phyloP scores from a whole-genome alignment of 35 echinoderm and acorn worm genomes.

The Ophiothrix spiculata region DNA sequence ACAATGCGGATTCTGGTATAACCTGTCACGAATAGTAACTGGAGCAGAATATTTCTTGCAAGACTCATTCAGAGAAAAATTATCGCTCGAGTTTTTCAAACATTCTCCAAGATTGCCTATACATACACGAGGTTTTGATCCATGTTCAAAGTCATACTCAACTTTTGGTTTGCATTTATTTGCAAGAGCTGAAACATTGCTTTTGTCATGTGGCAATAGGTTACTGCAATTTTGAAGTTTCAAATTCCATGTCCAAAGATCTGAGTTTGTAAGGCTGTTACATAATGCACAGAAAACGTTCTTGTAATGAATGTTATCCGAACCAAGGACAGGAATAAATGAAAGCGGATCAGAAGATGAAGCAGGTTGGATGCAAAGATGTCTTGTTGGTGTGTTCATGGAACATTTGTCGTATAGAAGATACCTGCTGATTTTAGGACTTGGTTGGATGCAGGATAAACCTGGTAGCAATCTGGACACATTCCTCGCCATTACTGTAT shows the following conservation, averaged over 20 bases:
- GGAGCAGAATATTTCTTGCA: background rate
- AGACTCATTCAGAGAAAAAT: background rate
- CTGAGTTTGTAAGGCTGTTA: background rate
- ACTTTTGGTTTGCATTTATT: background rate
- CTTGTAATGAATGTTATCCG: background rate
- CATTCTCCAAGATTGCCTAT: background rate
- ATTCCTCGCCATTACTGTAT: background rate
- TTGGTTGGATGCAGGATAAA: background rate
- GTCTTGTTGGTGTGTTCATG: background rate
- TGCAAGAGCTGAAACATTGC: background rate
- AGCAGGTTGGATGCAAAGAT: background rate
- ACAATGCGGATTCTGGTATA: background rate
- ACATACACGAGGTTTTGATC: background rate
- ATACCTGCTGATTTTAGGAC: background rate
- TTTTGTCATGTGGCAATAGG: background rate
- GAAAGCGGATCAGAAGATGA: background rate
- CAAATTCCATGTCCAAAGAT: background rate
- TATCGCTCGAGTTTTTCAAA: background rate
- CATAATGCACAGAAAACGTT: background rate
- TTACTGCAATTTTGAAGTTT: background rate
- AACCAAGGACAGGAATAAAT: background rate
- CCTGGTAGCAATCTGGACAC: background rate
- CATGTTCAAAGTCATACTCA: background rate
- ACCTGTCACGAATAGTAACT: background rate
- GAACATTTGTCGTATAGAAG: background rate